phyloP scores from a whole-genome alignment of 2,797 vertebrate species.

The Sus cebifrons region DNA sequence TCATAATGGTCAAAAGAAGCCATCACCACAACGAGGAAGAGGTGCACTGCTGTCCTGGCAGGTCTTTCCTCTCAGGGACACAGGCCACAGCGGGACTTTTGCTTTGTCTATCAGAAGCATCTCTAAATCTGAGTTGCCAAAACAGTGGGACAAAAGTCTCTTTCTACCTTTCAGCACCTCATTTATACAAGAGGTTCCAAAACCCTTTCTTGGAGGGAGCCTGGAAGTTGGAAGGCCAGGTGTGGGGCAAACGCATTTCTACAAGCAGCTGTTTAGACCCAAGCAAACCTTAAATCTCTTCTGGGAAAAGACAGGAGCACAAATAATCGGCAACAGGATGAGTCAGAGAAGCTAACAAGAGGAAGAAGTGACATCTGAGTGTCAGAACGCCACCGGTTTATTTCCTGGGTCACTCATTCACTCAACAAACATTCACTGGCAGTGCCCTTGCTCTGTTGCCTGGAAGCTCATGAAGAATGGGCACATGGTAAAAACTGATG shows the following conservation, averaged over 20 bases:
- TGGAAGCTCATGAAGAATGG: not conserved
- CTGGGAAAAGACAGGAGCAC: not conserved
- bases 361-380: not conserved
- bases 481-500: rapidly evolving
- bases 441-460: not conserved
- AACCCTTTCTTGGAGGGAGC: not conserved
- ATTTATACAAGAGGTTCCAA: not conserved
- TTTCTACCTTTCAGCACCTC: not conserved
- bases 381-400: not conserved
- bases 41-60: rapidly evolving
- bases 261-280: not conserved
- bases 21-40: not conserved
- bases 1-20: rapidly evolving
- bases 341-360: not conserved
- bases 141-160: not conserved
- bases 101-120: not conserved
- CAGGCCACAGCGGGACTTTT: not conserved
- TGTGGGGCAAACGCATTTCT: not conserved
- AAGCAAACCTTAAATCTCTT: not conserved
- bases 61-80: not conserved
- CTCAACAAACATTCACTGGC: not conserved
- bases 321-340: not conserved
- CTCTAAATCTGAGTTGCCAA: not conserved
- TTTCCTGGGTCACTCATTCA: not conserved
- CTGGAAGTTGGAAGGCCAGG: rapidly evolving